A percentile compares a stretch with the other conserved stretches of the same genome.
Evolutionary conservation across 2,797 vertebrate species (phyloP).

Genomic region (Rhynchonycteris naso): DNA sequence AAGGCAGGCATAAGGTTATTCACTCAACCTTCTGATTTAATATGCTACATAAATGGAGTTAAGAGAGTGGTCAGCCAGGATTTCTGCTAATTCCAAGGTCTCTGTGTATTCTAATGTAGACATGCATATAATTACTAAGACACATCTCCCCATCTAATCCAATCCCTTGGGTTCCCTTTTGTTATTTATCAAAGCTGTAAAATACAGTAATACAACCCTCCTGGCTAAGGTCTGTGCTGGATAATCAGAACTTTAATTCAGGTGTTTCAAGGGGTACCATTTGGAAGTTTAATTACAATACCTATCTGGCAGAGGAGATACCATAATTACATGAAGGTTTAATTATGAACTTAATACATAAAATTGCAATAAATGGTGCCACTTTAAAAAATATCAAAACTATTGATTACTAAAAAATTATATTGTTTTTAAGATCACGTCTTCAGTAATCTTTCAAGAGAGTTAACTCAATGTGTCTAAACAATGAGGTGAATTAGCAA

Average conservation of each 20-base stretch:
- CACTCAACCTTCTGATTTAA: constrained; percentile 21
- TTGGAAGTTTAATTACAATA: neutral
- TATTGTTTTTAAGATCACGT: neutral
- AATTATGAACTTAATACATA: neutral
- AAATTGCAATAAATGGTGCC: neutral
- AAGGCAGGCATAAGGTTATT: neutral
- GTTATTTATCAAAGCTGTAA: neutral
- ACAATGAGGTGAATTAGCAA: neutral
- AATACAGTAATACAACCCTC: constrained; percentile 2
- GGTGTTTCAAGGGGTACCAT: neutral
- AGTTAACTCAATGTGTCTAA: constrained; percentile 10
- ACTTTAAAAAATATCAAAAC: neutral
- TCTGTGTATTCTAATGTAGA: neutral
- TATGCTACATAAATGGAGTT: neutral
- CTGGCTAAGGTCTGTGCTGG: neutral
- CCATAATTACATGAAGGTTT: neutral
- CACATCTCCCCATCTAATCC: neutral
- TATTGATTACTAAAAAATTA: neutral
- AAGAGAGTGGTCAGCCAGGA: neutral
- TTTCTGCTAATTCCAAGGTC: neutral
- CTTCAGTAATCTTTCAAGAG: constrained; percentile 14
- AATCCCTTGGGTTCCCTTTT: neutral
- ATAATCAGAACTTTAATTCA: constrained; percentile 54
- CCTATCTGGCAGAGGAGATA: too few relatives aligned
- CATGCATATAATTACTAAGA: neutral